phyloP scores from a whole-genome alignment of 2,113 vertebrate genomes.

The Sprattus sprattus region DNA sequence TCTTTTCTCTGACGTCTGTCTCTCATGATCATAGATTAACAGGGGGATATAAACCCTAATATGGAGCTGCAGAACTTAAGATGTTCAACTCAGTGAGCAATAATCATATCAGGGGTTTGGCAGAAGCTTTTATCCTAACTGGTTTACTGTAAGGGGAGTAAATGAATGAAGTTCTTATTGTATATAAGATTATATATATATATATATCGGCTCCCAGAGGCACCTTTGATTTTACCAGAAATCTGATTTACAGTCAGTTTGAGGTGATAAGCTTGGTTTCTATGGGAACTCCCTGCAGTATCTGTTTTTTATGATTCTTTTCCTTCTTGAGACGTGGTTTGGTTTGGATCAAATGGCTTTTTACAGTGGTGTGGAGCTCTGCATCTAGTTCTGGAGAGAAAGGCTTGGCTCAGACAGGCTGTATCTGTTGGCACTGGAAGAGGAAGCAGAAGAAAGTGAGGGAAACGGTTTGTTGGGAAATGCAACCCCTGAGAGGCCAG shows the following conservation, averaged over 20 bases:
- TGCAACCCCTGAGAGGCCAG: not conserved
- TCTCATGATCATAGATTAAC: not conserved
- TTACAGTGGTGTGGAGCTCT: not conserved
- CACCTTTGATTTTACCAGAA: not conserved
- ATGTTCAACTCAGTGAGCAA: not conserved
- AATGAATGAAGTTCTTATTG: not conserved
- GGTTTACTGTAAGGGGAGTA: not conserved
- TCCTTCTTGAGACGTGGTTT: not conserved
- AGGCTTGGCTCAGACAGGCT: not conserved
- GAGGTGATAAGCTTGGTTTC: not conserved
- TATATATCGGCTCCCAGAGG: not conserved
- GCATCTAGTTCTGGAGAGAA: not conserved
- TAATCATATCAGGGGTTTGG: not conserved
- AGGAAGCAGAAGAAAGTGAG: not conserved
- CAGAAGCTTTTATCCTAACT: not conserved
- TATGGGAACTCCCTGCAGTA: not conserved
- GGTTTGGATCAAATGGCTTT: not conserved
- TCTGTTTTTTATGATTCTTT: not conserved
- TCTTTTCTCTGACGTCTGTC: constrained; percentile 9
- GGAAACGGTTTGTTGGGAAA: not conserved
- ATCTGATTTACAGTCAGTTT: not conserved
- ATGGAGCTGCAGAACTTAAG: not conserved
- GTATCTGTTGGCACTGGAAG: not conserved
- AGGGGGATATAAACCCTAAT: not conserved
- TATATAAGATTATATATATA: not conserved